Evolutionary conservation across 2,113 vertebrate genomes (phyloP), one percentile per base, ranked within the genome.

Genomic region (Cairina moschata): DNA sequence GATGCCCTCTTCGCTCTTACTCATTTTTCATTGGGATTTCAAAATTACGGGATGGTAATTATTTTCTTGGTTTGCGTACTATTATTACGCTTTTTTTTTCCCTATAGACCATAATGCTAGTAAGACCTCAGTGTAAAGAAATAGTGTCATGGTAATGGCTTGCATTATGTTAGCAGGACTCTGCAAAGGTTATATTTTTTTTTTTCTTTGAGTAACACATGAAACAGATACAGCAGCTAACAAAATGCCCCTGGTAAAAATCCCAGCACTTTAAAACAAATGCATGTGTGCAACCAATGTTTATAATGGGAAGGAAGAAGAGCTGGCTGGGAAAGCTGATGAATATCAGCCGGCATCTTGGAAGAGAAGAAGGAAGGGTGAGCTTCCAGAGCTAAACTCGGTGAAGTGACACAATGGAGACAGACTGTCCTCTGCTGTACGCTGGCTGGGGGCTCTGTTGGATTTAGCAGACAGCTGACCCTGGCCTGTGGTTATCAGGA

Each of bases 1-100:
- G 73, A 60, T 91, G 55, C 44, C 28, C 11, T 74, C 81, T 63
- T 13, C n/a, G 31, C 31, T 89, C 55, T 50, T 72, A 13, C 15
- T 83, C 34, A 14, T 56, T 40, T 88, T 83, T 86, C 55, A 55
- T 21, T 63, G 44, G 44, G 62, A 59, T 90, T 83, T 91, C n/a
- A 78, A 79, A 87, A 75, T 67, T 71, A 55, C 13, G 50, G 58
- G 20, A 28, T 8, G 40, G 48, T 55, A 72, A 48, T 81, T 38
- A 28, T 42, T 87, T 88, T 66, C 38, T 80, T 82, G 21, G 12
- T 90, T 91, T 93, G 17, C 31, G 14, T 81, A 72, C 28, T 75
- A 44, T 74, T 94, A 46, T 91, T 23, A 46, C 48, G 9, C 40
- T 40, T 40, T 28, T 78, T 93, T 73, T 68, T 76, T 67, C 32